Conservation (phyloP, 2,888 invertebrate species). For the Patella caerulea region DNA sequence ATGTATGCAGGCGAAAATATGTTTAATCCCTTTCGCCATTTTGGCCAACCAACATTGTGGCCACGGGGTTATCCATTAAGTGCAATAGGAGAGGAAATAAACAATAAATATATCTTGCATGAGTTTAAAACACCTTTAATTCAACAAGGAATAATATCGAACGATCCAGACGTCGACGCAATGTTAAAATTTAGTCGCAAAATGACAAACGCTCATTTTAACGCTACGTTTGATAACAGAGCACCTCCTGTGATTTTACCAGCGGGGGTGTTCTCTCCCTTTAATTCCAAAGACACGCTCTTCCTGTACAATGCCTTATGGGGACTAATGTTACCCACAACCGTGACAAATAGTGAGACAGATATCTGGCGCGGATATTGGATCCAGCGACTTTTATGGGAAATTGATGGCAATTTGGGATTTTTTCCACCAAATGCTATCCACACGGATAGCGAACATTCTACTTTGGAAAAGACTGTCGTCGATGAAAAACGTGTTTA, state of each 20-base stretch:
- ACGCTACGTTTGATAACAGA: constrained; percentile 46
- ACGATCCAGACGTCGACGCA: constrained; percentile 63
- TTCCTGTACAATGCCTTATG: constrained; percentile 53
- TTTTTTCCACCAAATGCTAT: constrained; percentile 47
- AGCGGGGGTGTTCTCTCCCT: constrained; percentile 46
- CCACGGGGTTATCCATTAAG: neutral
- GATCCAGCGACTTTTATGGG: constrained; percentile 52
- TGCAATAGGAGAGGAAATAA: neutral
- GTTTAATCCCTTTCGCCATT: constrained; percentile 12
- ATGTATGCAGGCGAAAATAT: constrained; percentile 16
- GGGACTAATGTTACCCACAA: constrained; percentile 50
- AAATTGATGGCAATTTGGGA: constrained; percentile 44
- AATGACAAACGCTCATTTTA: constrained; percentile 28
- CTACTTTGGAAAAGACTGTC: constrained; percentile 39
- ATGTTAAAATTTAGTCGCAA: constrained; percentile 53
- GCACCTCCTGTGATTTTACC: constrained; percentile 52
- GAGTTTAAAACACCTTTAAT: constrained; percentile 40
- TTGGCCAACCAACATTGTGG: neutral
- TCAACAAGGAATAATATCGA: constrained; percentile 57
- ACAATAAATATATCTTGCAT: constrained; percentile 29
- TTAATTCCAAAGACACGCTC: constrained; percentile 60
- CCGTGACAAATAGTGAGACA: constrained; percentile 46
- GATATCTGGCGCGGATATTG: constrained; percentile 61
- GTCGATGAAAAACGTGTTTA: constrained; percentile 49
- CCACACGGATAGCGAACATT: constrained; percentile 47